Base-by-base conservation (phyloP, 2,888 invertebrate species). In the Ichneumoninae sp. region DNA sequence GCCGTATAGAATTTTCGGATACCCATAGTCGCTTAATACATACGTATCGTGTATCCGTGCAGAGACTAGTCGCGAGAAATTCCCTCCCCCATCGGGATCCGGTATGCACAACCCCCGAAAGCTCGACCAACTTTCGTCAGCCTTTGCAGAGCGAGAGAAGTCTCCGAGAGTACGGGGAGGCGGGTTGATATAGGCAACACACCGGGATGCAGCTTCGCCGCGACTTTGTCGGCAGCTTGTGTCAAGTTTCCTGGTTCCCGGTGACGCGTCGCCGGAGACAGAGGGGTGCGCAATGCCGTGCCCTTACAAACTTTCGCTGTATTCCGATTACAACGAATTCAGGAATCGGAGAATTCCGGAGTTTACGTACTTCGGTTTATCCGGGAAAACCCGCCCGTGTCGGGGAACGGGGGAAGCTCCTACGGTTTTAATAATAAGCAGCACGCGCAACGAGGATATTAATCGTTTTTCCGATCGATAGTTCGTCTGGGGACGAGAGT, bases 401-500 rank as follows among this genome's bases (percentile, higher is more conserved):
- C 13, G 44, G 0, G 44, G 13, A 44, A 44, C 44, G 4, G 44
- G 3, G 10, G 13, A 13, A 44, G 44, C 44, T 44, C 16, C 13
- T 3, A 13, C 13, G 13, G 44, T 44, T 44, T 44, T 44, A 44
- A 44, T 44, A 44, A 44, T 10, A 13, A 13, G 13, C 13, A 10
- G 40, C 40, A 40, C 10, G 10, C 40, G 40, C 40, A 13, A 44
- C 5, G 26, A n/a, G 30, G 44, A 52, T 44, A 52, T 16, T 82
- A 85, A 85, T 85, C 75, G 85, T 85, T 85, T 85, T 85, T 85
- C 13, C 85, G 85, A 85, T 82, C 76, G 78, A 78, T 82, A 50
- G 75, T 79, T 71, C 70, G 85, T 82, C 78, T 79, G 85, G 85
- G 13, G 3, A 3, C 79, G 47, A 66, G 70, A 76, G 70, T 71